Percentiles rank a stretch among this genome's conserved stretches.
Conservation (phyloP, 2,113 vertebrate species). For the Pholis gunnellus region DNA sequence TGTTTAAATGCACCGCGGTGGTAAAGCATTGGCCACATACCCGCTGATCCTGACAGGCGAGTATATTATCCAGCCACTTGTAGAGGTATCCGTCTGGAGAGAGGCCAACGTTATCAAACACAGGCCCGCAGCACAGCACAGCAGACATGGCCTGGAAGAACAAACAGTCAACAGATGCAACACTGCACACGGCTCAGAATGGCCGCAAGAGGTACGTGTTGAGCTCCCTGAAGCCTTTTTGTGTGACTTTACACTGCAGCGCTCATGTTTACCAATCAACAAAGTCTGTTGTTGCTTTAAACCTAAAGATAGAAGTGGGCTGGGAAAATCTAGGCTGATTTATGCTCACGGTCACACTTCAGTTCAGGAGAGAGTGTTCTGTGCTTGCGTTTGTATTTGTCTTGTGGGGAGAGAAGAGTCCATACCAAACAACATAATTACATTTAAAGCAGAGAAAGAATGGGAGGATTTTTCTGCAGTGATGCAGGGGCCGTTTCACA, state of each 20-base stretch:
- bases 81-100: constrained; percentile 98
- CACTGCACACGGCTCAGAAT: not conserved
- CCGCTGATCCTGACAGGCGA: constrained; percentile 96
- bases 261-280: not conserved
- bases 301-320: not conserved
- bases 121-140: constrained; percentile 97
- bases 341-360: not conserved
- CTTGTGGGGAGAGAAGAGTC: constrained; percentile 4
- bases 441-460: not conserved
- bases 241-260: not conserved
- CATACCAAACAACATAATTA: not conserved
- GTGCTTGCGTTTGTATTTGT: constrained; percentile 13
- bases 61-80: constrained; percentile 98
- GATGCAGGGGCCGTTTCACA: not conserved
- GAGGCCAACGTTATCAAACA: constrained; percentile 97
- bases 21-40: constrained; percentile 71
- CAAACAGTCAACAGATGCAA: constrained; percentile 42
- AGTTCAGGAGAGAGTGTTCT: not conserved
- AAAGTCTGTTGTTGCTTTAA: not conserved
- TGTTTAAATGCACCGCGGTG: constrained; percentile 55
- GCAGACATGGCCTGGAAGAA: constrained; percentile 94
- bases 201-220: not conserved
- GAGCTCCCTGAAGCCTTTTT: not conserved
- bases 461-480: not conserved
- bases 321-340: not conserved